phyloP scores from a whole-genome alignment of 2,797 vertebrate genomes.

The Pipistrellus pipistrellus region DNA sequence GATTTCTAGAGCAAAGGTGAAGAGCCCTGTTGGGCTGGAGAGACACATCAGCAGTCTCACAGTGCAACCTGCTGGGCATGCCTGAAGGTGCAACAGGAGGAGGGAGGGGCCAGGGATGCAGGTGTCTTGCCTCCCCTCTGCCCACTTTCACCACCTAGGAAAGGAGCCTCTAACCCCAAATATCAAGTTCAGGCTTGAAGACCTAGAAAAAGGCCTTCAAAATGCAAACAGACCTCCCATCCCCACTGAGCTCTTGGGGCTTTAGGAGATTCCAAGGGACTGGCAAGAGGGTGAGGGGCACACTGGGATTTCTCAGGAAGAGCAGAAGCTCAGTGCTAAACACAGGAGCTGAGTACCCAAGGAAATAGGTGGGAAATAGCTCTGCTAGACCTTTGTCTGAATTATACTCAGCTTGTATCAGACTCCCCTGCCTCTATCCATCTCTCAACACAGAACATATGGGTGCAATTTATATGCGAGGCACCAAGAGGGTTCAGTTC shows the following conservation, averaged over 20 bases:
- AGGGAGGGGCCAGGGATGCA: background rate
- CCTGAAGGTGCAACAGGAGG: background rate
- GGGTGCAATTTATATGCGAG: background rate
- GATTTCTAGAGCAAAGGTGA: background rate
- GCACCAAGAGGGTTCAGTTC: background rate
- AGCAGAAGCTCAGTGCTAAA: background rate
- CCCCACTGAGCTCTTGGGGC: background rate
- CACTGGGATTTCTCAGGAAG: background rate
- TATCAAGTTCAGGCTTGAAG: background rate
- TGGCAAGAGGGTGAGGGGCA: background rate
- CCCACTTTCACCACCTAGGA: background rate
- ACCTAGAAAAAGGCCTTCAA: background rate
- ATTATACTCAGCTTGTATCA: background rate
- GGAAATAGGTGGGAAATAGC: background rate
- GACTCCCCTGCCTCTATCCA: background rate
- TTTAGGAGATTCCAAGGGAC: background rate
- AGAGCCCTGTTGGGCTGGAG: background rate
- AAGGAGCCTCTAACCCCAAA: background rate
- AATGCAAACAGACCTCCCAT: background rate
- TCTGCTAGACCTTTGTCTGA: background rate
- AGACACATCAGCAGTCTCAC: conserved; percentile 33
- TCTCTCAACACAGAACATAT: background rate
- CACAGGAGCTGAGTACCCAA: background rate
- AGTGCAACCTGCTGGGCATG: conserved; percentile 70
- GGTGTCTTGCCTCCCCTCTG: background rate